Conservation (phyloP, 2,113 vertebrate species). For the Ancistrus triradiatus region DNA sequence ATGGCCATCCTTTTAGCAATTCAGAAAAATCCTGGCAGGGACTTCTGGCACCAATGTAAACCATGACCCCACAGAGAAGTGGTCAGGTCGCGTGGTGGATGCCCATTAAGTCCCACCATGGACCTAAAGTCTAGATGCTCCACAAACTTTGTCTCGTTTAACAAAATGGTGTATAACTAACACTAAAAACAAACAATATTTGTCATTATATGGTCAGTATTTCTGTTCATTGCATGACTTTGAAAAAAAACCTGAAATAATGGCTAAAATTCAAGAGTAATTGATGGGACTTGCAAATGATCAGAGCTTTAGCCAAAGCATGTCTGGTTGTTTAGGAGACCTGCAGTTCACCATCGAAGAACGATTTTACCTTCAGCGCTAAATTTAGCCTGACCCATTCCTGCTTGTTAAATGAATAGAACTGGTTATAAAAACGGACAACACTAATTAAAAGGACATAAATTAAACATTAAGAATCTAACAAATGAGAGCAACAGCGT, state of each 20-base stretch:
- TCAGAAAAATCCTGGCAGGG: too few species aligned
- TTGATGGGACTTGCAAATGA: constrained; percentile 35
- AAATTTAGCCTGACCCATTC: constrained; percentile 38
- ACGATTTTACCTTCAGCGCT: constrained; percentile 2
- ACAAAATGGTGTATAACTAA: too few species aligned
- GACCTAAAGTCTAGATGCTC: too few species aligned
- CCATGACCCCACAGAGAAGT: too few species aligned
- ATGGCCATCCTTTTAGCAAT: too few species aligned
- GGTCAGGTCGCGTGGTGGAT: too few species aligned
- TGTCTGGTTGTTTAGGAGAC: constrained; percentile 36
- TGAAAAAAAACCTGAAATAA: too few species aligned
- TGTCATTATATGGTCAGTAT: too few species aligned
- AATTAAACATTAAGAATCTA: constrained; percentile 60
- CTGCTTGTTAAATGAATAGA: constrained; percentile 51
- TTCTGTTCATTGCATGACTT: too few species aligned
- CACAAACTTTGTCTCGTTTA: too few species aligned
- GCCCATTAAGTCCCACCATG: too few species aligned
- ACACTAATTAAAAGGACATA: constrained; percentile 59
- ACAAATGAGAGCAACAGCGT: constrained; percentile 49
- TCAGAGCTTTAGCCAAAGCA: constrained; percentile 23
- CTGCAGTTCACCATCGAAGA: constrained; percentile 39
- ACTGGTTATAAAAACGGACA: constrained; percentile 57
- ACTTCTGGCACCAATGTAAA: too few species aligned
- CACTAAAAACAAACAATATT: neutral
- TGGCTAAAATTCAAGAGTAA: constrained; percentile 21